Base-by-base conservation (phyloP, 2,888 invertebrate genomes). In the Andrena chrysosceles region DNA sequence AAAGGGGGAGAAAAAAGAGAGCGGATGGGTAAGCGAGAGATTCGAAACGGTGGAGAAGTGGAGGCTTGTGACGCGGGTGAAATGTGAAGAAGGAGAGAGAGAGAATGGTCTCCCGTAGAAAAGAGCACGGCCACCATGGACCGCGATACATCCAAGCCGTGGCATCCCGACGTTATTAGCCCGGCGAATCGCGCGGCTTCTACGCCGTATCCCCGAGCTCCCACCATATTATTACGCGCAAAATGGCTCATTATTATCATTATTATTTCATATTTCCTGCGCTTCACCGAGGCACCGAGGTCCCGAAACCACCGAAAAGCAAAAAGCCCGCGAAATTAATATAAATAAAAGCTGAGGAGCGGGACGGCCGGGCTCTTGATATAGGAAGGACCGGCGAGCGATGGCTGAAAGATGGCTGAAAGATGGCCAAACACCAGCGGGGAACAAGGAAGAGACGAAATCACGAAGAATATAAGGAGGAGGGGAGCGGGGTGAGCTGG, bases 221-320 rank as follows among this genome's bases (percentile, higher is more conserved):
- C 91, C 91, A 93, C 91, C 92, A 85, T 93, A 92, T 93, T 92
- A 93, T 93, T 93, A 93, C 91, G 89, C 92, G 91, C 91, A 91
- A 93, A 93, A 93, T 92, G 92, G 90, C 92, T 93, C 93, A 92
- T 93, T 93, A 93, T 93, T 91, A 92, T 93, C 92, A 92, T 93
- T 93, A 93, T 92, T 92, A 92, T 92, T 92, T 92, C 90, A 92
- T 92, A 93, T 91, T 92, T 92, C 88, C 90, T 90, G 85, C 90
- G 87, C 90, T 85, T 85, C 85, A 74, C 56, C 87, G 83, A 76
- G 81, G 83, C 85, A 74, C 56, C 87, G 83, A 76, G 81, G 83
- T 84, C 80, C 85, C 86, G 89, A 89, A 91, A 89, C 87, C 89
- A 87, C 86, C 90, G 84, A 89, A 90, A 93, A 92, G 89, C 88